Base-by-base conservation (phyloP, 2,888 invertebrate species). In the Aphelenchoides bicaudatus region DNA sequence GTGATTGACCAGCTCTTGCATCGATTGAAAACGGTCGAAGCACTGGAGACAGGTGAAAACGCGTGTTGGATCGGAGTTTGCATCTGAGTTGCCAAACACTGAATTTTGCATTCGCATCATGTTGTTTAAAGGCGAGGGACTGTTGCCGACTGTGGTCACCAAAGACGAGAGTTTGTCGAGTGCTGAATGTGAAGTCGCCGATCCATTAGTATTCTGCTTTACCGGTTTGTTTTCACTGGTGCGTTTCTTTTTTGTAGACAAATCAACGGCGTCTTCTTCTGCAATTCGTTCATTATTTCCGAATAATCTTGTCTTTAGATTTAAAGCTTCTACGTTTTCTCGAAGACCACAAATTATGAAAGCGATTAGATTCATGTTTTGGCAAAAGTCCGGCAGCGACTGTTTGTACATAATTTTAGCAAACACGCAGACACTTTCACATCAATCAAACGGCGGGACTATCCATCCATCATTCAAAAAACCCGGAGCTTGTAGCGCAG, bases 21-120 rank as follows among this genome's bases (percentile, higher is more conserved):
- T 49, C 10, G 59, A 29, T 10, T 59, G 52, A 29, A 60, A 63
- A 5, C 60, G 52, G 25, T 63, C 39, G 34, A 62, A 66, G 43
- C 63, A 63, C 43, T 63, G 63, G n/a, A 63, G 50, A 39, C 63
- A 63, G 19, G 63, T 63, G 59, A 63, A 63, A 16, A 63, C 54
- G 16, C 39, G 63, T 25, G 55, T 39, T n/a, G 66, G 66, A 38
- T 63, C 63, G 6, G 25, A 19, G 10, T 19, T 10, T 19, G 10
- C 23, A n/a, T 43, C 43, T n/a, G 43, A 43, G 10, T 49, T 21
- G 53, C 53, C 53, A n/a, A 34, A n/a, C 10, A n/a, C 34, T n/a
- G 34, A 34, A n/a, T 34, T 34, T 10, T 43, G 43, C 23, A 34
- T 13, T 43, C 43, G 10, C 43, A 43, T 43, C 4, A 53, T 31